Base-by-base conservation (phyloP, 2,113 vertebrate genomes). In the Scomber japonicus region DNA sequence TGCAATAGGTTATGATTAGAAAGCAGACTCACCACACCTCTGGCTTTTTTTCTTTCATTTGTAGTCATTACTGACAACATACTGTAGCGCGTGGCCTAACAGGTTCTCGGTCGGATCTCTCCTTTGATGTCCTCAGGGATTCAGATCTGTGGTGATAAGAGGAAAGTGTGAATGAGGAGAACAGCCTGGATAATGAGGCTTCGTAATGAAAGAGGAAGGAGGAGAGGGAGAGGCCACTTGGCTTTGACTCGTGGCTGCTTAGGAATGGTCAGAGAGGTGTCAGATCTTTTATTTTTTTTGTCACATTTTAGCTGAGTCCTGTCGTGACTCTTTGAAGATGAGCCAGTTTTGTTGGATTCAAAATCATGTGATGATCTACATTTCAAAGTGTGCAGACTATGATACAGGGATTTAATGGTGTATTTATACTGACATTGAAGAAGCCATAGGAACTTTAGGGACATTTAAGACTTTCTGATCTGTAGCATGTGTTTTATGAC, bases 51-150 rank as follows among this genome's bases (percentile, higher is more conserved):
- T 46, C 35, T 35, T 27, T 17, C 15, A 71, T 49, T 17, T 64
- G 12, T 49, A 21, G 10, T 49, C 27, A 11, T 62, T 40, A 19
- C 6, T 14, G 27, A 21, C 46, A 12, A 63, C 44, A 21, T 5
- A 53, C 35, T 40, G 35, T 40, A 9, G 31, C 17, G 1, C 15
- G 24, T 12, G 27, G 44, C 66, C 67, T 60, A 54, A 44, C 68
- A 44, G 15, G 48, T 44, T 44, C 40, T 49, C 24, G 24, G 65
- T 61, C 57, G 3, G 54, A 4, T 45, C 40, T 81, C 27, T 35
- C 35, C 69, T 87, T 84, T 88, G 81, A 88, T 80, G 83, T 86
- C 70, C 21, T 71, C 17, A 17, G 51, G 61, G 49, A 78, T 70
- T 71, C 14, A 60, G 17, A 80, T 71, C 62, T 57, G 60, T 74